Evolutionary conservation across 1,140 invertebrate species (phyloP).

Genomic region (Gerris buenoi): DNA sequence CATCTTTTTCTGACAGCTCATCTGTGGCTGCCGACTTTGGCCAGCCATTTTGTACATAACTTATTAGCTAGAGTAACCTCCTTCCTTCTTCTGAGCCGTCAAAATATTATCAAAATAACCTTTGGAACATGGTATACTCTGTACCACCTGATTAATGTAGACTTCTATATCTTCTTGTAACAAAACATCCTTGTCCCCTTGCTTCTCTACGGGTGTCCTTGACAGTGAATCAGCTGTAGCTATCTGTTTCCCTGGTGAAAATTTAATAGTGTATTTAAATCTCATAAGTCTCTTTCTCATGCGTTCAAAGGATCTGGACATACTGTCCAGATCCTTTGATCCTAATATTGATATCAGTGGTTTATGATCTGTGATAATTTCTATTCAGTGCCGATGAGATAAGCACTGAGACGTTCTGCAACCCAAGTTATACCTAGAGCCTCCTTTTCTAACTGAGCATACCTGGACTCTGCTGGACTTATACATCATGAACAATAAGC

Average conservation of each 20-base stretch:
- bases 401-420: slow-evolving; percentile 16
- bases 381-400: slow-evolving; percentile 22
- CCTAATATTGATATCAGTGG: slow-evolving; percentile 24
- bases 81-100: neutral
- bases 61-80: neutral
- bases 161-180: neutral
- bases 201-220: neutral
- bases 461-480: neutral
- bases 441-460: slow-evolving; percentile 25
- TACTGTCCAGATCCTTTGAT: slow-evolving; percentile 8
- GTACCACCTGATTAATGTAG: neutral
- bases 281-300: neutral
- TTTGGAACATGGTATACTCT: neutral
- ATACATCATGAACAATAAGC: neutral
- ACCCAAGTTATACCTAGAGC: slow-evolving; percentile 20
- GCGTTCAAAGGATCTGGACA: neutral
- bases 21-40: neutral
- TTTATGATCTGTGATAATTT: slow-evolving; percentile 27
- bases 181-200: neutral
- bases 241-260: neutral
- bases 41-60: neutral
- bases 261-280: neutral
- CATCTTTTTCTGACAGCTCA: neutral
- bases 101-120: neutral
- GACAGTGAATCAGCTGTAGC: neutral